Percentiles rank a stretch among this genome's conserved stretches.
Conservation (phyloP, 2,113 vertebrate species). For the Picathartes gymnocephalus region DNA sequence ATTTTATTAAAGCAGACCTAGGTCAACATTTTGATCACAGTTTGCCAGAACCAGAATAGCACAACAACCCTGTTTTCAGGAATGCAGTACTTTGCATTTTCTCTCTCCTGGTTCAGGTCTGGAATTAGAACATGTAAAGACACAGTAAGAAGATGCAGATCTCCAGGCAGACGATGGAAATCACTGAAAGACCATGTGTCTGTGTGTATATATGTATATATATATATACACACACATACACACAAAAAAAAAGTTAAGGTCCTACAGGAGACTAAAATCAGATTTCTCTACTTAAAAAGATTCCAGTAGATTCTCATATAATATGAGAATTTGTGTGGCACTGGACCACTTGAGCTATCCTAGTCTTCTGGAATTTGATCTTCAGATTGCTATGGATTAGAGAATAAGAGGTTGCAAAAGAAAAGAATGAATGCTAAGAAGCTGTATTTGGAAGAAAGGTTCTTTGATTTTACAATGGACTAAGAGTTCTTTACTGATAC, state of each 20-base stretch:
- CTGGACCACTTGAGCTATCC: neutral
- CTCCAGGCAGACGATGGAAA: neutral
- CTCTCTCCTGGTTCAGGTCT: neutral
- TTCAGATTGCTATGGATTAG: neutral
- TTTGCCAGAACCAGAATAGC: neutral
- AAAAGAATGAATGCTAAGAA: neutral
- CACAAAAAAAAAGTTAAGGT: neutral
- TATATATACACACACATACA: accelerated
- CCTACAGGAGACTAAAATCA: neutral
- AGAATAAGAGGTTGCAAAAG: neutral
- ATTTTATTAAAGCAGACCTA: neutral
- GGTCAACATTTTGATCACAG: neutral
- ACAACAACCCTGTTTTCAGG: neutral
- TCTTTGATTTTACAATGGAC: neutral
- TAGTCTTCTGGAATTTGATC: neutral
- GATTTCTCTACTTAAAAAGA: neutral
- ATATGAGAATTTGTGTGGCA: neutral
- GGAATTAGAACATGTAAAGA: neutral
- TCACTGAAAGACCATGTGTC: neutral
- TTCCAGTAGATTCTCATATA: neutral
- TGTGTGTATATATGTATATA: accelerated
- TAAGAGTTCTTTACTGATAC: neutral
- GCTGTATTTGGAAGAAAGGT: neutral
- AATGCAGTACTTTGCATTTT: neutral
- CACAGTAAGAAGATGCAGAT: neutral